Base-by-base conservation (phyloP, 2,888 invertebrate species). In the Yponomeuta evonymella region DNA sequence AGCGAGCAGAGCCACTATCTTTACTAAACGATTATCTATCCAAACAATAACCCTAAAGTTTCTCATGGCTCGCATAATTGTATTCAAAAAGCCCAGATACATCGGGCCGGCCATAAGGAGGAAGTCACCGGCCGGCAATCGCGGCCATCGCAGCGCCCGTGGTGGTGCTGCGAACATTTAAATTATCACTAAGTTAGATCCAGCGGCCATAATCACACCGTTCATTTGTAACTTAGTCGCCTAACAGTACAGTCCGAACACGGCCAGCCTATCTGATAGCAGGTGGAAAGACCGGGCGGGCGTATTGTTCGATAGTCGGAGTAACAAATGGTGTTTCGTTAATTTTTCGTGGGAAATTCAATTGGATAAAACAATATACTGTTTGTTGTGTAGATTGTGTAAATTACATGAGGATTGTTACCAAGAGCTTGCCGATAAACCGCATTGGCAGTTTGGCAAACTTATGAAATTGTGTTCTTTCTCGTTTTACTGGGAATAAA, bases 301-400 rank as follows among this genome's bases (percentile, higher is more conserved):
- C 89, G 89, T 91, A 92, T 90, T 91, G 90, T 91, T 90, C 89
- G 89, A 87, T 90, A 89, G 87, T 89, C 83, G 86, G 89, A 90
- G 90, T 90, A 91, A 91, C 90, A 90, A 90, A 58, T 90, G 89
- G 90, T 90, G 89, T 79, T 88, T 91, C 89, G 89, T 91, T 91
- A 90, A 90, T 87, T 83, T 87, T 58, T 58, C 51, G 51, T 58
- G 51, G 51, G 51, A 58, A 58, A 58, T 58, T 58, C 12, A 15
- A 58, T 58, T 15, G 51, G 51, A 58, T 43, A 8, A 8, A 15
- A 58, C 15, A 58, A 15, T 4, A 23, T 23, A 23, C 23, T 23
- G 23, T 23, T 23, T 23, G 23, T 23, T 23, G 23, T 23, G 23
- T 23, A 23, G 23, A 23, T 23, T 23, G 23, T 23, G 23, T 23